Evolutionary conservation across 1,140 invertebrate genomes (phyloP).

Genomic region (Physella acuta): DNA sequence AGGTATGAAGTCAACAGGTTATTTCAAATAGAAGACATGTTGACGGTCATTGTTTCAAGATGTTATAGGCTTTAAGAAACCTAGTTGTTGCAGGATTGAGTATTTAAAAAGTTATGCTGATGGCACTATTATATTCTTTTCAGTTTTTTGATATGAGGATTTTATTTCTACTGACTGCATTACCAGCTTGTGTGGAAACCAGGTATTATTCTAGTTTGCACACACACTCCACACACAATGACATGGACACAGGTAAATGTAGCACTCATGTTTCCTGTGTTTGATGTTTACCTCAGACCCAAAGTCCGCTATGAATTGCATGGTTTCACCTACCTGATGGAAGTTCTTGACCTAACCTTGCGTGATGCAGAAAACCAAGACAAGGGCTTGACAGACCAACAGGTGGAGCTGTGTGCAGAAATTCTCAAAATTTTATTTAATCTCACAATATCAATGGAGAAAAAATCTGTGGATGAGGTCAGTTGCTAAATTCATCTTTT

Average conservation of each 20-base stretch:
- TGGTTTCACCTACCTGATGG: conserved; percentile 78
- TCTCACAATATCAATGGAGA: conserved; percentile 67
- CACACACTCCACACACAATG: too few species aligned
- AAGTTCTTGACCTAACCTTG: conserved; percentile 76
- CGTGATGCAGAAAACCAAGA: conserved; percentile 52
- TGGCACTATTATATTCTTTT: conserved; percentile 31
- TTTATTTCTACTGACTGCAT: conserved; percentile 83
- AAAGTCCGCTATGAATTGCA: conserved; percentile 76
- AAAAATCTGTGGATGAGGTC: conserved; percentile 61
- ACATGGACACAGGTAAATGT: too few species aligned
- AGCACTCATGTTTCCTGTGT: not conserved
- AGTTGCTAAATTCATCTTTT: too few species aligned
- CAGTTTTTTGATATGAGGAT: conserved; percentile 83
- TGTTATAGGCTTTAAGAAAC: too few species aligned
- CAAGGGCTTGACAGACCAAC: conserved; percentile 63
- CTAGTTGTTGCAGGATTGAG: too few species aligned
- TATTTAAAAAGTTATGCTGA: too few species aligned
- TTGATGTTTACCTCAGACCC: conserved; percentile 60
- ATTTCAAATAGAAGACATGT: too few species aligned
- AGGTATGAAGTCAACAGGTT: conserved; percentile 55
- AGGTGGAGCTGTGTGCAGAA: conserved; percentile 77
- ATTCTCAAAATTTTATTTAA: conserved; percentile 89
- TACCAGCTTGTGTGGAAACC: conserved; percentile 67
- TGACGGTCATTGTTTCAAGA: too few species aligned
- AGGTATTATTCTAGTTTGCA: too few species aligned